Base-by-base conservation (phyloP, 1,140 invertebrate genomes). In the Orchesella cincta region DNA sequence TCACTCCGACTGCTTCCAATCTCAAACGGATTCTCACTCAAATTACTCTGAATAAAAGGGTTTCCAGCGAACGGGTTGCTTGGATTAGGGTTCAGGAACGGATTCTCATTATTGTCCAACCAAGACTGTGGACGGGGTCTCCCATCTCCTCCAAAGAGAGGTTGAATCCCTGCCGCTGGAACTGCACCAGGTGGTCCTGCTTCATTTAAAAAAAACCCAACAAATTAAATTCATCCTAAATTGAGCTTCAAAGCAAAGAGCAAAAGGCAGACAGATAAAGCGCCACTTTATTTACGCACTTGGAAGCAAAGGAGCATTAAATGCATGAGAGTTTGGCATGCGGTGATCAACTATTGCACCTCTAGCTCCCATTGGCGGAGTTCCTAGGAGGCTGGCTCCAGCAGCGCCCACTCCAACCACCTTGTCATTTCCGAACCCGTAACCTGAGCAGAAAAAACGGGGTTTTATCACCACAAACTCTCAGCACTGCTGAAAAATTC, bases 1-100 rank as follows among this genome's bases (percentile, higher is more conserved):
- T 36, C 23, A 1, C 1, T 14, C 14, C 23, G 3, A 12, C 29
- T 29, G 1, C 14, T 16, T 39, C 52, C 62, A 36, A 79, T 73
- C 26, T 82, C 81, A 78, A 82, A 82, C n/a, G 81, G 81, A 76
- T 82, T 82, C 51, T 79, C 81, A 76, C 29, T 29, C 62, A 76
- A 36, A 67, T 73, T 74, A 5, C 31, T 23, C 46, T 76, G 29
- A 54, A 82, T 33, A 51, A 80, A 82, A 1, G 81, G 81, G 51
- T 80, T 81, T 16, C 75, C 77, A 62, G 62, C 31, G 54, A 81
- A 81, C 1, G 80, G 80, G 33, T 81, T 81, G 31, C 8, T 28
- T 52, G 62, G 79, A 57, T 75, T 78, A 1, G 71, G 71, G 62
- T 82, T 80, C 14, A 82, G 23, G 33, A 82, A 82, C 1, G 81